Evolutionary conservation across 2,888 invertebrate genomes (phyloP).

Genomic region (Trisateles emortualis): DNA sequence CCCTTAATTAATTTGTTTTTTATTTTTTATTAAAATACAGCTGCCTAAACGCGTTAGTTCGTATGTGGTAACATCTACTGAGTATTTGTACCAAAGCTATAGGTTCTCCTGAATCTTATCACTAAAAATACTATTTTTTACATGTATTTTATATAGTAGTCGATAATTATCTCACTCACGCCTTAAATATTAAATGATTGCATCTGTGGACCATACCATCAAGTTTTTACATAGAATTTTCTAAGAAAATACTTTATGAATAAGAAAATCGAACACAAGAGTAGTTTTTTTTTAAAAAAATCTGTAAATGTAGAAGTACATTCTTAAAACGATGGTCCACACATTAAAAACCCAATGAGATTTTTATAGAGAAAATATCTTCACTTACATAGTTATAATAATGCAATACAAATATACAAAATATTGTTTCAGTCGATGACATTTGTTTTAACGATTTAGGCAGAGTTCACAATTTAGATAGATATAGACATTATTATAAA

Average conservation of each 20-base stretch:
- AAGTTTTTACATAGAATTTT: conserved; percentile 17
- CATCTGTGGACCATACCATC: conserved; percentile 59
- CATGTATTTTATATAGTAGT: conserved; percentile 27
- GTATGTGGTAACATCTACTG: conserved; percentile 77
- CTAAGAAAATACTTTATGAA: conserved; percentile 16
- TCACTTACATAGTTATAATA: conserved; percentile 54
- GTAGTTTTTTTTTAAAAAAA: neutral
- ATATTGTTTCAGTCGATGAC: conserved; percentile 73
- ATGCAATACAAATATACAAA: conserved; percentile 75
- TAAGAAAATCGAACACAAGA: neutral
- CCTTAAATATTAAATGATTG: conserved; percentile 58
- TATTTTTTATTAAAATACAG: conserved; percentile 52
- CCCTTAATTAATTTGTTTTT: conserved; percentile 50
- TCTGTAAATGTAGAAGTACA: conserved; percentile 20
- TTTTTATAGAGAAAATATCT: conserved; percentile 49
- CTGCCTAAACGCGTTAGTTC: conserved; percentile 59
- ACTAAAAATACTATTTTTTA: conserved; percentile 59
- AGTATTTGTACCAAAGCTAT: conserved; percentile 83
- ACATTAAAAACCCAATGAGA: conserved; percentile 52
- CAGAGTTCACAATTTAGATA: conserved; percentile 55
- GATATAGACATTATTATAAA: conserved; percentile 24
- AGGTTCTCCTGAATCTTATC: conserved; percentile 62
- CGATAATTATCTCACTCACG: conserved; percentile 72
- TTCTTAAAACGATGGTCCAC: conserved; percentile 55
- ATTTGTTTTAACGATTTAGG: conserved; percentile 58